A percentile compares a stretch with the other conserved stretches of the same genome.
Conservation (phyloP, 1,140 invertebrate species). For the Micrasema minimum region DNA sequence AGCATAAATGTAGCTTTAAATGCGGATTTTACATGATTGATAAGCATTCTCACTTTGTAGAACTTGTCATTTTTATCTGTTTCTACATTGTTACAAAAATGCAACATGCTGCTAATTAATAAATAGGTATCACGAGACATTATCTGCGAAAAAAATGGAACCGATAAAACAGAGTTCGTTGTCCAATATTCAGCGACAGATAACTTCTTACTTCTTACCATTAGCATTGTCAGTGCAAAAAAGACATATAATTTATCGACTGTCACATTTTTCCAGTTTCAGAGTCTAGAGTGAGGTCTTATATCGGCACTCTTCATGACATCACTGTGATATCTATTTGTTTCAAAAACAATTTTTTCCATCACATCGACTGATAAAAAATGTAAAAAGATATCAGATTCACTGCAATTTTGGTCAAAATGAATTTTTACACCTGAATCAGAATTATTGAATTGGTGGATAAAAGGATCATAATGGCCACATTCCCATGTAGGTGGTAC, state of each 20-base stretch:
- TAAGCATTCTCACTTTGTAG: background rate
- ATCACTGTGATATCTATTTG: too few relatives aligned
- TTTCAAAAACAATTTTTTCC: too few relatives aligned
- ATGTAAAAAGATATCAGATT: too few relatives aligned
- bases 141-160: background rate
- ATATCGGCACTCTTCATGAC: too few relatives aligned
- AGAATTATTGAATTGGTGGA: too few relatives aligned
- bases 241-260: background rate
- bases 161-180: background rate
- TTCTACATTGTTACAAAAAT: constrained; percentile 9
- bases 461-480: too few relatives aligned
- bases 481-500: too few relatives aligned
- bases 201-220: too few relatives aligned
- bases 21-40: background rate
- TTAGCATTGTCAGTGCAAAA: too few relatives aligned
- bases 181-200: constrained; percentile 1
- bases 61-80: constrained; percentile 7
- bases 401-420: too few relatives aligned
- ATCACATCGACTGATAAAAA: too few relatives aligned
- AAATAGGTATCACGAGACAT: constrained; percentile 9
- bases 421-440: too few relatives aligned
- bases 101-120: background rate
- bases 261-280: background rate
- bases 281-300: background rate
- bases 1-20: background rate